Evolutionary conservation across 1,140 invertebrate genomes (phyloP), one percentile per base, ranked within the genome.

Genomic region (Megalonaias nervosa): DNA sequence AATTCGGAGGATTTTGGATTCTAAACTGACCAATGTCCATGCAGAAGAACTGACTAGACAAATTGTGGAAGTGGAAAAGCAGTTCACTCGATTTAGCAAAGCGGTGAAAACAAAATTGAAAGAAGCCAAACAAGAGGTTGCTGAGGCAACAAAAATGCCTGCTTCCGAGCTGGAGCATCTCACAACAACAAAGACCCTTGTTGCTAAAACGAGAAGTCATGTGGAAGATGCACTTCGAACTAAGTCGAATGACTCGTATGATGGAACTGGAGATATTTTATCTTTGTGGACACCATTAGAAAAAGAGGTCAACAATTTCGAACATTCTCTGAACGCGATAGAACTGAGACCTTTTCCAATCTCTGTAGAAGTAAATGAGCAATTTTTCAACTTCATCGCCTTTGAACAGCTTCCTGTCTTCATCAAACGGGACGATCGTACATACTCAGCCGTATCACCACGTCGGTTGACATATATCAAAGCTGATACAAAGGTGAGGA

Each of bases 1-100:
- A 26, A 66, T 71, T 16, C 64, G 67, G n/a, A 71, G 71, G 31
- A 78, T 78, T 17, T 67, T 78, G 64, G 66, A 78, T 21, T 78
- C 76, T 12, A 64, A 78, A 72, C 55, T 69, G 3, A 66, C 71
- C 3, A n/a, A 64, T 15, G 67, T 70, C 1, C 71, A 78, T 64
- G 67, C 76, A 16, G 66, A 78, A 64, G 76, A 78, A 15, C 71
- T 78, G 23, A 19, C 65, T 13, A 73, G 56, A 23, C 67, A 72
- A 62, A 78, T 78, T 73, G 16, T 57, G 1, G 76, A 78, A 58
- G 70, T 78, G n/a, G 76, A 78, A 56, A 78, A 78, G 31, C 60
- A 59, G 13, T 48, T 78, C 19, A 67, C 65, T 15, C 67, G 69
- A 26, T 78, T 78, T 67, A 69, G 74, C 65, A 78, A 78, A 69